These are phyloP conservation scores for Rattus rattus DNA, from an alignment of 2,113 vertebrate species.

Conservation along the genomic window DNA sequence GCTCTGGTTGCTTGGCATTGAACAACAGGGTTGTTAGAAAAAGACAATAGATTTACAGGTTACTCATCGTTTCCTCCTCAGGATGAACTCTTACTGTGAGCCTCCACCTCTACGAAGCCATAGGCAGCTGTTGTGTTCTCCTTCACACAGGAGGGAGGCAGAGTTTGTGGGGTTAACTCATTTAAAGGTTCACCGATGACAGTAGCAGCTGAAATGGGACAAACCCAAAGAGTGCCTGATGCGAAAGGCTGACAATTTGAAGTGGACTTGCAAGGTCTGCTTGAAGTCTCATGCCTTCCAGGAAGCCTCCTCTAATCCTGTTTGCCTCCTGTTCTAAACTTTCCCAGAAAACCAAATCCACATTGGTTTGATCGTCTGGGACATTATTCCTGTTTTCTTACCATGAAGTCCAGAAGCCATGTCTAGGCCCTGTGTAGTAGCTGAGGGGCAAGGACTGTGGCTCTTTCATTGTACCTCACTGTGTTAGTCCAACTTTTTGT, in stretches of 20 bases:
- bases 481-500: not conserved
- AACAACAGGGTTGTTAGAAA: not conserved
- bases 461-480: not conserved
- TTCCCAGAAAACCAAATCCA: conserved; percentile 12
- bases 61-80: not conserved
- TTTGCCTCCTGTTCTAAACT: not conserved
- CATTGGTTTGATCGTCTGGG: not conserved
- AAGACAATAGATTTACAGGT: not conserved
- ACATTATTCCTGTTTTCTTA: not conserved
- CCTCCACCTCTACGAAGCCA: not conserved
- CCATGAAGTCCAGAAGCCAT: not conserved
- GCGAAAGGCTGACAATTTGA: not conserved
- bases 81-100: not conserved
- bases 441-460: not conserved
- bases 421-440: not conserved
- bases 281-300: not conserved
- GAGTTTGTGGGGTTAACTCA: not conserved
- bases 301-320: not conserved
- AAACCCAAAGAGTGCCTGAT: not conserved
- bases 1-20: too few relatives aligned
- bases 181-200: not conserved
- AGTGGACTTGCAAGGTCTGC: not conserved
- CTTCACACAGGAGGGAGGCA: not conserved
- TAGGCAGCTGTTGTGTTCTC: not conserved
- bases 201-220: not conserved